Conservation (phyloP, 2,797 vertebrate species). For the Acropternis orthonyx region DNA sequence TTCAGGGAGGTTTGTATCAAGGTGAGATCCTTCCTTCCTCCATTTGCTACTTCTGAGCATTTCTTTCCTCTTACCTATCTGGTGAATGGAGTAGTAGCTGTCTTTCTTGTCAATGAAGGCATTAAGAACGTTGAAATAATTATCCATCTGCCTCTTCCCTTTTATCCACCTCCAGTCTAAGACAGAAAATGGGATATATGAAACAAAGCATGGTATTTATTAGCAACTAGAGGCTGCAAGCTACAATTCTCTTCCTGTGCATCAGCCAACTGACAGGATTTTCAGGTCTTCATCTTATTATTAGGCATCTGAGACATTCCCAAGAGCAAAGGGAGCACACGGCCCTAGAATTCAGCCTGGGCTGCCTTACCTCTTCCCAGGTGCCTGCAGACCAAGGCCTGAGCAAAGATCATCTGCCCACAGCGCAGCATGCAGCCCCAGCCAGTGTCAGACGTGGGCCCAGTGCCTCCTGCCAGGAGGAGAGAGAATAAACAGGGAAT, state of each 20-base stretch:
- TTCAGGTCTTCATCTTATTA: neutral
- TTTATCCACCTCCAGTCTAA: conserved; percentile 94
- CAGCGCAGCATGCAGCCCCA: conserved; percentile 99
- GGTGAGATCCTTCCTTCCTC: neutral
- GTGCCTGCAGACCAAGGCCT: conserved; percentile 91
- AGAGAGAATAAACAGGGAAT: neutral
- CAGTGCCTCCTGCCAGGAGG: conserved; percentile 86
- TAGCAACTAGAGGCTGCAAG: neutral
- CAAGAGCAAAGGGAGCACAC: neutral
- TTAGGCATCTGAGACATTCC: neutral
- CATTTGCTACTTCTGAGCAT: neutral
- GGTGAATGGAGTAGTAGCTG: conserved; percentile 98
- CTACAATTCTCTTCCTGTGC: neutral
- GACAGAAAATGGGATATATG: neutral
- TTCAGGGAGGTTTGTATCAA: neutral
- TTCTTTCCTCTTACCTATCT: conserved; percentile 85
- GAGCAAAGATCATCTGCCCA: conserved; percentile 98
- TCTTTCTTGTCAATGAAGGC: conserved; percentile 98
- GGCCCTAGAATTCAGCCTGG: neutral
- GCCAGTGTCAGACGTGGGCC: conserved; percentile 95
- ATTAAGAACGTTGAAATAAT: conserved; percentile 90
- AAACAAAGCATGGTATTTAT: neutral
- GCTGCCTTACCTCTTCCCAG: conserved; percentile 87
- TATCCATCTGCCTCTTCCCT: conserved; percentile 84
- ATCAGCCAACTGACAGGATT: neutral